phyloP scores from a whole-genome alignment of 2,797 vertebrate genomes.

The Oceanodroma leucorhoa region DNA sequence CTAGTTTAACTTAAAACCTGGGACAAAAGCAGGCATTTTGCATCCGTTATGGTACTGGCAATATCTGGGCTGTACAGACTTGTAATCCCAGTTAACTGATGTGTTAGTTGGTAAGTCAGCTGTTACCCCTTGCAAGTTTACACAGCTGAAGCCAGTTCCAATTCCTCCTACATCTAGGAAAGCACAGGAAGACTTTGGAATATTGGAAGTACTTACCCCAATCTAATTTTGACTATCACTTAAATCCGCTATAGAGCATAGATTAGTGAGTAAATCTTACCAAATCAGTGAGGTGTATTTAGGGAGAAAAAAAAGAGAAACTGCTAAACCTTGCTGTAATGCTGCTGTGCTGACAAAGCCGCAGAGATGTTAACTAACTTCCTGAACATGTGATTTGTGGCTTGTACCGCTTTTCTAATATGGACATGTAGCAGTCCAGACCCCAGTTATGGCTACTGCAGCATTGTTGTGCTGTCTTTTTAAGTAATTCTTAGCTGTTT shows the following conservation, averaged over 20 bases:
- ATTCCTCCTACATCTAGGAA: neutral
- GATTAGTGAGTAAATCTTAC: neutral
- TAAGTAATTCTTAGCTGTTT: neutral
- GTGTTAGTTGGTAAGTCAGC: accelerated
- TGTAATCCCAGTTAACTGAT: neutral
- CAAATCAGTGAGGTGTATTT: neutral
- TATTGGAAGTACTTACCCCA: neutral
- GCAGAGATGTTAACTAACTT: neutral
- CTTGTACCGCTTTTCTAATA: neutral
- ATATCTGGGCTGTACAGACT: neutral
- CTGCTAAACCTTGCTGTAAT: neutral
- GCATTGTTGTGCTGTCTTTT: neutral
- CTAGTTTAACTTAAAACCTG: neutral
- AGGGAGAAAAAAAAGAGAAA: neutral
- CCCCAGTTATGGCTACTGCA: neutral
- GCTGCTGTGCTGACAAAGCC: neutral
- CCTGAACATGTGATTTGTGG: conserved; percentile 45
- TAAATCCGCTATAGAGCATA: neutral
- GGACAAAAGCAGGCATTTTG: neutral
- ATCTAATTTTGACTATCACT: neutral
- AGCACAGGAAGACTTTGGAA: neutral
- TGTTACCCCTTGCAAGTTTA: neutral
- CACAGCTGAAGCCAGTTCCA: neutral
- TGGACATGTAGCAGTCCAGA: neutral
- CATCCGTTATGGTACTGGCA: neutral